Base-by-base conservation (phyloP, 2,888 invertebrate genomes). In the Metellina segmentata region DNA sequence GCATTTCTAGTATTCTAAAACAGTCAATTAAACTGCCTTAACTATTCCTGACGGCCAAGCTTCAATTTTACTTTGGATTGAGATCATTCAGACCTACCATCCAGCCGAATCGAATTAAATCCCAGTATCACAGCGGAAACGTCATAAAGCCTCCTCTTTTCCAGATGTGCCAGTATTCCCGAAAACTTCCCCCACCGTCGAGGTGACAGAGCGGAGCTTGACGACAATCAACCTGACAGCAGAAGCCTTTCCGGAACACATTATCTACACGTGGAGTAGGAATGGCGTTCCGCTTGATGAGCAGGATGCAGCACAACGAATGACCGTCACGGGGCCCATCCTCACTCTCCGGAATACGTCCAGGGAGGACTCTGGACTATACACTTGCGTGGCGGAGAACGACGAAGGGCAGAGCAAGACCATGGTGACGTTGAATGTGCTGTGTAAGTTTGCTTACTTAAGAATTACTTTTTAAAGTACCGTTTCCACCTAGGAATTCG, bases 361-460 rank as follows among this genome's bases (percentile, higher is more conserved):
- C 78, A 96, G 98, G 7, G 96, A 96, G 93, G 98, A 99, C 95
- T 97, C 97, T 0, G 99, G 98, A 0, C 96, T 96, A 74, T 99
- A 98, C 95, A 96, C 96, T 0, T 97, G 98, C 93, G 97, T 97
- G 94, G 98, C 98, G 0, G 96, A 96, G 93, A 99, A 99, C 95
- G 97, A 97, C 0, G 98, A 98, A 95, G 99, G 99, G 77, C 96
- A 96, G 9, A 96, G 97, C 1, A 96, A 96, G 51, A 96, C 97
- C 89, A 97, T 97, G 94, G 96, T 99, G 89, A 97, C 97, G 81
- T 96, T 99, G 69, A 97, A 97, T 93, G 98, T 99, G 0, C 97
- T 98, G 82, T 95, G 95, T 95, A 94, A 94, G 95, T 94, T 34
- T 20, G 19, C 19, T 7, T 20, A 48, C 4, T 20, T 34, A 34